Percentiles rank a stretch among this genome's conserved stretches.
Evolutionary conservation across 2,797 vertebrate species (phyloP).

Genomic region (Fistularia tabacaria): DNA sequence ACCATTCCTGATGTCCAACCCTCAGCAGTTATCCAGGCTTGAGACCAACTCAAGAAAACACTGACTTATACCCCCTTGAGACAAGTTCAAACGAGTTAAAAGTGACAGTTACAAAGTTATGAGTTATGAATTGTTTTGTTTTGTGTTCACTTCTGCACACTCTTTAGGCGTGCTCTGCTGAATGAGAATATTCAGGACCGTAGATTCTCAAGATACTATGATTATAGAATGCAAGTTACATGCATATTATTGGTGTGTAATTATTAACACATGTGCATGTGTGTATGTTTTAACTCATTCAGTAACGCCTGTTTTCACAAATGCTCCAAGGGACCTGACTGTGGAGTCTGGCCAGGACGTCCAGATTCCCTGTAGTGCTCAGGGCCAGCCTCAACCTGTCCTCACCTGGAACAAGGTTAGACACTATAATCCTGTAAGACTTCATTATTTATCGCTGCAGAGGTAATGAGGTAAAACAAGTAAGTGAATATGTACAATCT

Average conservation of each 20-base stretch:
- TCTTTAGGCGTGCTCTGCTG: too few relatives aligned
- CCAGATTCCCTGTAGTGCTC: constrained; percentile 93
- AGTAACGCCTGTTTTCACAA: constrained; percentile 97
- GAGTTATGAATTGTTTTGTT: constrained; percentile 5
- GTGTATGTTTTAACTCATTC: constrained; percentile 75
- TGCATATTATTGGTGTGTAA: constrained; percentile 40
- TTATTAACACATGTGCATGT: constrained; percentile 69
- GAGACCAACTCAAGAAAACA: too few relatives aligned
- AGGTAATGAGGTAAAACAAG: constrained; percentile 4
- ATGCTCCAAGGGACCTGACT: constrained; percentile 89
- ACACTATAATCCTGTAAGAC: constrained; percentile 7
- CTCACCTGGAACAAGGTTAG: constrained; percentile 99
- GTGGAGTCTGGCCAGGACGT: constrained; percentile 91
- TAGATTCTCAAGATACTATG: constrained; percentile 6
- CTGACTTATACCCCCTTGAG: too few relatives aligned
- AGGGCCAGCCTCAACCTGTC: constrained; percentile 89
- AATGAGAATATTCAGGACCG: constrained; percentile 4
- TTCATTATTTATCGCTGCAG: background rate
- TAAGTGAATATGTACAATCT: background rate
- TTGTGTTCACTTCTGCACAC: background rate
- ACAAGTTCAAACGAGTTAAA: too few relatives aligned
- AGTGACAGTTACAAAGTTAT: too few relatives aligned
- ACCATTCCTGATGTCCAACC: too few relatives aligned
- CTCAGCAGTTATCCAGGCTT: too few relatives aligned
- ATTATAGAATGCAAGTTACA: constrained; percentile 25